Conservation (phyloP, 2,888 invertebrate genomes). For the Drosophila quinaria region DNA sequence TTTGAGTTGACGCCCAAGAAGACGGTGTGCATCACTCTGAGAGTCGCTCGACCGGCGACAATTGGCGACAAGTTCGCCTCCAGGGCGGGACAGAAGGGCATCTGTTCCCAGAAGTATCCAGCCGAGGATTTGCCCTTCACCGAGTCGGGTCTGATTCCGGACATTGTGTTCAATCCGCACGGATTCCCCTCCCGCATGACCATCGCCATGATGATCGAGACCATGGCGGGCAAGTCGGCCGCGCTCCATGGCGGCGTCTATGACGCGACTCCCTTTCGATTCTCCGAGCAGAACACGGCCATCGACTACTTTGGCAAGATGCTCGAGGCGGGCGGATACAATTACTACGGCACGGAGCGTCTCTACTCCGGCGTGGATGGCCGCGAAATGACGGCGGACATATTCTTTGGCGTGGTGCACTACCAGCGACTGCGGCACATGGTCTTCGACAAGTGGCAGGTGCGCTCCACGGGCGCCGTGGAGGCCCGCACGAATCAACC, state of each 20-base stretch:
- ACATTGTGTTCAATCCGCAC: conserved; percentile 99
- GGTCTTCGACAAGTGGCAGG: conserved; percentile 99
- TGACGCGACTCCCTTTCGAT: conserved; percentile 98
- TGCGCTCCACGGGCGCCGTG: conserved; percentile 97
- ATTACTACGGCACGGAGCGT: conserved; percentile 97
- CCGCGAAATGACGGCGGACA: conserved; percentile 95
- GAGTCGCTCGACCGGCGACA: conserved; percentile 94
- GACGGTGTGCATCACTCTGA: conserved; percentile 90
- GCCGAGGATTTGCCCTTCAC: conserved; percentile 98
- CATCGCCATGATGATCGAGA: conserved; percentile 99
- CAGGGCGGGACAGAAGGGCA: conserved; percentile 99
- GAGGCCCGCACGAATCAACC: conserved; percentile 98
- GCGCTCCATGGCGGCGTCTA: conserved; percentile 95
- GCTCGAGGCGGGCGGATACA: conserved; percentile 95
- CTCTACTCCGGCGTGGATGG: conserved; percentile 98
- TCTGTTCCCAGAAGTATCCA: conserved; percentile 97
- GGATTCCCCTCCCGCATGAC: conserved; percentile 99
- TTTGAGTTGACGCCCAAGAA: conserved; percentile 87
- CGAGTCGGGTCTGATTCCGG: conserved; percentile 97
- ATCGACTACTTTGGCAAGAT: conserved; percentile 96
- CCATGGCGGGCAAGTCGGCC: conserved; percentile 99
- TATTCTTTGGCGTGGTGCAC: conserved; percentile 98
- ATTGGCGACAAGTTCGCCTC: conserved; percentile 99
- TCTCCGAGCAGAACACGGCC: conserved; percentile 95
- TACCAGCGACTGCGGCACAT: conserved; percentile 99